Evolutionary conservation across 2,888 invertebrate genomes (phyloP).

Genomic region (Danaus chrysippus): DNA sequence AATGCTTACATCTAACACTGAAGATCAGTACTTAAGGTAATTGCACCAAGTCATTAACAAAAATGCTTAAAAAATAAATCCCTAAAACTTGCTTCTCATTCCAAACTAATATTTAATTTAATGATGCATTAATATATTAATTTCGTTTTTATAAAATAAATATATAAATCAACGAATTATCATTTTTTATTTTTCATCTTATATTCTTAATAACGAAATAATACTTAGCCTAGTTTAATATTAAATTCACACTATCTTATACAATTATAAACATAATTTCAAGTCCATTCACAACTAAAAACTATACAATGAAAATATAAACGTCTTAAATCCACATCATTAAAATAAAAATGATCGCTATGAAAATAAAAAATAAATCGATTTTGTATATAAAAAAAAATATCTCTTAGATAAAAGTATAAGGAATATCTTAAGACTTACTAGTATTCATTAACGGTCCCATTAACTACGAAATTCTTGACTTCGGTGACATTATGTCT

Average conservation of each 20-base stretch:
- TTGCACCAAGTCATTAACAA: constrained; percentile 67
- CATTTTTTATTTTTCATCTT: constrained; percentile 20
- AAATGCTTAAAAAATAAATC: constrained; percentile 61
- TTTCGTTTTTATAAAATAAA: constrained; percentile 30
- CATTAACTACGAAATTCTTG: constrained; percentile 65
- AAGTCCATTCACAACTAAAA: constrained; percentile 7
- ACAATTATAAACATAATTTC: constrained; percentile 5
- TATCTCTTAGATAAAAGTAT: constrained; percentile 42
- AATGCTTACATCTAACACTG: constrained; percentile 40
- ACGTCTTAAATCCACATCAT: constrained; percentile 25
- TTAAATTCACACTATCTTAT: constrained; percentile 8
- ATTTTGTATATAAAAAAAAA: constrained; percentile 44
- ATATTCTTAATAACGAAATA: constrained; percentile 40
- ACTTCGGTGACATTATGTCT: constrained; percentile 63
- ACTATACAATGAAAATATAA: constrained; percentile 10
- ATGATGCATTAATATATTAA: constrained; percentile 37
- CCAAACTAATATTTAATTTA: constrained; percentile 46
- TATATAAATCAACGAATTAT: constrained; percentile 22
- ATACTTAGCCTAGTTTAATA: constrained; percentile 38
- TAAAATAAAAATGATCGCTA: constrained; percentile 57
- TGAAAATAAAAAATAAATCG: constrained; percentile 40
- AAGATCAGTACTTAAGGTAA: constrained; percentile 57
- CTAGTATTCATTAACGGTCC: constrained; percentile 50
- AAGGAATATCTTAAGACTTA: constrained; percentile 35
- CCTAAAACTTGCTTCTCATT: constrained; percentile 28